Evolutionary conservation across 1,140 invertebrate genomes (phyloP).

Genomic region (Melanaphis sacchari): DNA sequence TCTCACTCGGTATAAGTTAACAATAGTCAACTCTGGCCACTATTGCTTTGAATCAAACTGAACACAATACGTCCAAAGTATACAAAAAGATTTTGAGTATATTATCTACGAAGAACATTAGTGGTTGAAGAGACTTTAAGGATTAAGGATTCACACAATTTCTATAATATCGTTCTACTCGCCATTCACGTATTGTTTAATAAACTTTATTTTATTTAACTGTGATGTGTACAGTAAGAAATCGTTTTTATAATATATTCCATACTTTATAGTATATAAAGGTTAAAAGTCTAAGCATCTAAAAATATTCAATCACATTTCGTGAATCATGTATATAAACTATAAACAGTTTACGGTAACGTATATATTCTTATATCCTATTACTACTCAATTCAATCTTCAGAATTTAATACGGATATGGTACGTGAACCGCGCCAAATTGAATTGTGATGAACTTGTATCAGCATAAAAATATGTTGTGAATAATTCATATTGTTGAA

Average conservation of each 20-base stretch:
- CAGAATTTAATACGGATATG: neutral
- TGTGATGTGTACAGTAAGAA: neutral
- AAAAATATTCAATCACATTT: neutral
- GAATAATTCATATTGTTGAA: neutral
- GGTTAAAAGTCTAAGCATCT: neutral
- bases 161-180: neutral
- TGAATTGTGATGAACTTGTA: neutral
- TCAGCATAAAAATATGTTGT: conserved; percentile 24
- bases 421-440: neutral
- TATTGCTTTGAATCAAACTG: neutral
- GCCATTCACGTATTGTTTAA: neutral
- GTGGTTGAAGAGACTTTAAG: neutral
- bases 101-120: neutral
- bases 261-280: neutral
- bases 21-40: neutral
- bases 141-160: neutral
- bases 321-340: neutral
- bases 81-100: neutral
- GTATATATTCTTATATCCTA: neutral
- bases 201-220: neutral
- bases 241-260: neutral
- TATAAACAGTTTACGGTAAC: neutral
- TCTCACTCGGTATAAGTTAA: neutral
- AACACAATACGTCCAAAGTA: neutral
- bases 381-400: neutral